These are phyloP conservation scores for Druceiella hillmani DNA, from an alignment of 2,888 invertebrate species.

Conservation along the genomic window DNA sequence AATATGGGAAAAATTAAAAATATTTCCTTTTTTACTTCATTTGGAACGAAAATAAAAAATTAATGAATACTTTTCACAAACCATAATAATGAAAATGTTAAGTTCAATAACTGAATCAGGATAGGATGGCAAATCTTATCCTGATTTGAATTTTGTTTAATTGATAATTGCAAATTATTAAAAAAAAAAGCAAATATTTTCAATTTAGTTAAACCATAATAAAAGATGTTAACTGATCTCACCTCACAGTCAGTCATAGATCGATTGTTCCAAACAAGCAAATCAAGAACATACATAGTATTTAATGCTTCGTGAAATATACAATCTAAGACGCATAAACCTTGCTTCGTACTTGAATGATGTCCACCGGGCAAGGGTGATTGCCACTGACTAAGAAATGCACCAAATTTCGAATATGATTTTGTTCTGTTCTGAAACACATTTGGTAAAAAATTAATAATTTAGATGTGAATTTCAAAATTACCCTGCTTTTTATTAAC, in stretches of 20 bases:
- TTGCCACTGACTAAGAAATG: conserved; percentile 47
- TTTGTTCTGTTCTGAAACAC: conserved; percentile 61
- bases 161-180: conserved; percentile 7
- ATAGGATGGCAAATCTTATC: too few relatives aligned
- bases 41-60: too few relatives aligned
- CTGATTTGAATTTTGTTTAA: too few relatives aligned
- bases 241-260: conserved; percentile 71
- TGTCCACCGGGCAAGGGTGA: conserved; percentile 73
- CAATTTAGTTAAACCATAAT: background rate
- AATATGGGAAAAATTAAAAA: too few relatives aligned
- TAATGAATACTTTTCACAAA: too few relatives aligned
- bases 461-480: too few relatives aligned
- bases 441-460: background rate
- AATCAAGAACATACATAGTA: conserved; percentile 74
- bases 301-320: conserved; percentile 59
- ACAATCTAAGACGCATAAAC: conserved; percentile 75
- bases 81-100: too few relatives aligned
- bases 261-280: conserved; percentile 74
- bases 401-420: conserved; percentile 62
- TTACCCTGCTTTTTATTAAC: too few relatives aligned
- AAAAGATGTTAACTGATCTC: too few relatives aligned
- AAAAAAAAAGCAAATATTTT: conserved; percentile 2
- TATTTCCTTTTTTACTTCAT: too few relatives aligned
- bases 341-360: conserved; percentile 24
- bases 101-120: too few relatives aligned